These are phyloP conservation scores for Salvelinus alpinus DNA, from an alignment of 2,113 vertebrate species.

Conservation along the genomic window DNA sequence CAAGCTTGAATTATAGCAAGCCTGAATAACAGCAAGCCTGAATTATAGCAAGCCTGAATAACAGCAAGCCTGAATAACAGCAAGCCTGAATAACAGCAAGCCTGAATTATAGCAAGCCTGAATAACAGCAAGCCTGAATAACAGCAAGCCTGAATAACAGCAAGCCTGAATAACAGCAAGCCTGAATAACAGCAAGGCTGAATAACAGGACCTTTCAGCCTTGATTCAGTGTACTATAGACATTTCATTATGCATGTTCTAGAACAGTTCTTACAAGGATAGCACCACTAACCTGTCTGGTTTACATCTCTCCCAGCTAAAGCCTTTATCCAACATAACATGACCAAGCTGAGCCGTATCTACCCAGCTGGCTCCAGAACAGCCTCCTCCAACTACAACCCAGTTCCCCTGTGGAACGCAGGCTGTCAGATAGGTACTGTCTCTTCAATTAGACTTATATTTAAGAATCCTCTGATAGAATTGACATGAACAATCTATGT, in stretches of 20 bases:
- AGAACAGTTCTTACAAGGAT: background rate
- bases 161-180: too few species aligned
- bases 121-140: too few species aligned
- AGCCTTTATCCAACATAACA: constrained; percentile 83
- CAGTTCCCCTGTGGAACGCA: constrained; percentile 87
- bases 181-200: background rate
- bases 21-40: too few species aligned
- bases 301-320: constrained; percentile 65
- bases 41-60: too few species aligned
- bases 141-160: too few species aligned
- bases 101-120: background rate
- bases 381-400: constrained; percentile 93
- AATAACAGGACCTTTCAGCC: background rate
- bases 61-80: too few species aligned
- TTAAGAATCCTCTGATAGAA: background rate
- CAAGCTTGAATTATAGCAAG: too few species aligned
- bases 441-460: background rate
- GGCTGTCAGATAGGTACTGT: constrained; percentile 92
- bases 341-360: constrained; percentile 87
- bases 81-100: too few species aligned
- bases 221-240: background rate
- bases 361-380: constrained; percentile 92
- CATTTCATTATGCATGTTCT: background rate
- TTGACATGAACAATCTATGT: too few species aligned
- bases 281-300: background rate